These are phyloP conservation scores for Chloroclysta siterata DNA, from an alignment of 2,888 invertebrate species.

Conservation along the genomic window DNA sequence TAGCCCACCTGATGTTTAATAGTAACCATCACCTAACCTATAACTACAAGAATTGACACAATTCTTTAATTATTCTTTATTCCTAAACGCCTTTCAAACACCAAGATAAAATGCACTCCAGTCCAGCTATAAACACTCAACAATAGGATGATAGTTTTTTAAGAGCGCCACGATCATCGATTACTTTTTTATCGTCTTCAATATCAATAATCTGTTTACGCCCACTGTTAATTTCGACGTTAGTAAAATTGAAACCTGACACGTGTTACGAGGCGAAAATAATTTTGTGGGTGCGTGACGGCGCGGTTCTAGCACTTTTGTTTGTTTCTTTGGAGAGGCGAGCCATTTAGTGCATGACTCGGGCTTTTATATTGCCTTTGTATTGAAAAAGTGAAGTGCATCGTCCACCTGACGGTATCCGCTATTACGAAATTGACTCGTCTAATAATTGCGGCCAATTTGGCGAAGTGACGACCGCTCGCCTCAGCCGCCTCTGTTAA, in stretches of 20 bases:
- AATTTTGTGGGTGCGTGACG: slow-evolving; percentile 81
- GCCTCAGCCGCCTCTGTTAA: slow-evolving; percentile 65
- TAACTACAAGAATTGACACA: no score
- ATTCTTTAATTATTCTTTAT: background rate
- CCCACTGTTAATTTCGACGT: slow-evolving; percentile 84
- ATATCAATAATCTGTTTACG: slow-evolving; percentile 84
- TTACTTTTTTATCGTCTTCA: slow-evolving; percentile 82
- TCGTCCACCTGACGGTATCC: slow-evolving; percentile 65
- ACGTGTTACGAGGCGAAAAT: slow-evolving; percentile 83
- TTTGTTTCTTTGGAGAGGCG: slow-evolving; percentile 78
- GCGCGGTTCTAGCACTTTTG: slow-evolving; percentile 76
- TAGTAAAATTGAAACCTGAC: slow-evolving; percentile 83
- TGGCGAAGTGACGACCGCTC: slow-evolving; percentile 58
- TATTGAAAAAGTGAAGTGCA: slow-evolving; percentile 72
- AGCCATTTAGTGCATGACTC: slow-evolving; percentile 81
- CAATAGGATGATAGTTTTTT: slow-evolving; percentile 72
- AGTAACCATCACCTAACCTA: no score
- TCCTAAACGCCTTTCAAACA: background rate
- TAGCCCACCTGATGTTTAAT: no score
- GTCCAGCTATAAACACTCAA: slow-evolving; percentile 62
- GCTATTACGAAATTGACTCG: slow-evolving; percentile 58
- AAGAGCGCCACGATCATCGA: slow-evolving; percentile 78
- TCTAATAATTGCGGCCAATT: slow-evolving; percentile 68
- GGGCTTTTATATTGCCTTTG: slow-evolving; percentile 80
- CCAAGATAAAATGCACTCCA: slow-evolving; percentile 5